Base-by-base conservation (phyloP, 2,113 vertebrate species). In the Pseudorhombus dupliciocellatus region DNA sequence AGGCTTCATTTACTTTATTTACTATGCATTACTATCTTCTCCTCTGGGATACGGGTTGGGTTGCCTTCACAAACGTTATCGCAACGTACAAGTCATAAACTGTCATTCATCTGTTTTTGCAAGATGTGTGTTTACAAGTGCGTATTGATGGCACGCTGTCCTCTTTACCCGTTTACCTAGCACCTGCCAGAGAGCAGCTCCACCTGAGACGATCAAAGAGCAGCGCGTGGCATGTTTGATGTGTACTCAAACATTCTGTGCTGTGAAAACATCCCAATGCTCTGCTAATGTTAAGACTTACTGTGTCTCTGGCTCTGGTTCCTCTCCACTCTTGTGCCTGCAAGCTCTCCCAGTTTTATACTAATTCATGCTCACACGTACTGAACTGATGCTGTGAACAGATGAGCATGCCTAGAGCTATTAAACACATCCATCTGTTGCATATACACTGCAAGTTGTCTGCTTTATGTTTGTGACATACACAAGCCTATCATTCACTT, bases 151-250 rank as follows among this genome's bases (percentile, higher is more conserved):
- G 61, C 59, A 42, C 58, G 52, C 72, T 79, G 9, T 12, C 50
- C 26, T 66, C 61, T 68, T 66, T 78, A 84, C 67, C 73, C 42
- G 40, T 84, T 85, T 86, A 63, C 61, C 90, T 89, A 94, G 92
- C 94, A 95, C 94, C 94, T 96, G 94, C 94, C 92, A 93, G 94
- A 94, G 93, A 95, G 92, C 84, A 93, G 92, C 88, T 94, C 93
- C 88, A 85, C 93, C 93, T 94, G 93, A 94, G 90, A 92, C 94
- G 94, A 94, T 95, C 95, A 95, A 94, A 94, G 94, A 95, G 87
- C 77, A 88, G 91, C 88, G 92, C 81, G 89, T 93, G 92, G 91
- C 93, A 91, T 94, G 92, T 95, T 96, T 96, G 94, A 96, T 96
- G 95, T 96, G 93, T 94, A 93, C 90, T 90, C 87, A 90, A 84